phyloP scores from a whole-genome alignment of 2,113 vertebrate species.

The Poeciliopsis retropinna region DNA sequence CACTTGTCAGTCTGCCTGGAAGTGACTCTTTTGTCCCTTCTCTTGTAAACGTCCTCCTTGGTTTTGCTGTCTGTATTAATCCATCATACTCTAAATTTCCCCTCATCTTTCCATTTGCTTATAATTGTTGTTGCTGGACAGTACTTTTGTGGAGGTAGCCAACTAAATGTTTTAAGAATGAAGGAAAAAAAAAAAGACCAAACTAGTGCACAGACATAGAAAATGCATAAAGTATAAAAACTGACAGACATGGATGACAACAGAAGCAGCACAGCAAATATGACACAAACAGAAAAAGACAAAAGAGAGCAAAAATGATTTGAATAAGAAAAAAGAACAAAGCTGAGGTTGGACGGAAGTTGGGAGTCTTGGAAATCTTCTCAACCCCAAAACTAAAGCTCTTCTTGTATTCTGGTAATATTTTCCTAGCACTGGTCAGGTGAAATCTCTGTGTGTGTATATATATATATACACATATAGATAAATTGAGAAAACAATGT shows the following conservation, averaged over 20 bases:
- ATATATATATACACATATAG: too few relatives aligned
- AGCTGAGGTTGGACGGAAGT: not conserved
- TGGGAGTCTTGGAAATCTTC: not conserved
- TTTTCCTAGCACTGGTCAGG: too few relatives aligned
- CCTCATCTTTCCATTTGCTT: not conserved
- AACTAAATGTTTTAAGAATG: not conserved
- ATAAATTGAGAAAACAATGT: too few relatives aligned
- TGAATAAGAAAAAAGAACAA: not conserved
- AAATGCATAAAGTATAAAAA: not conserved
- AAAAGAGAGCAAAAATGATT: not conserved
- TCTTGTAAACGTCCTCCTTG: not conserved
- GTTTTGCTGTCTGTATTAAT: not conserved
- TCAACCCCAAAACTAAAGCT: too few relatives aligned
- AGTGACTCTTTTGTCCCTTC: not conserved
- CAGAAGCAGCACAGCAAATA: not conserved
- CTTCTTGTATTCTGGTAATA: too few relatives aligned
- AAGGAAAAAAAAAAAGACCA: not conserved
- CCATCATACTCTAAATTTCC: not conserved
- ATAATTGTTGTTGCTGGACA: not conserved
- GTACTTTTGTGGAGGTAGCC: not conserved
- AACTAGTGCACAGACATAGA: not conserved
- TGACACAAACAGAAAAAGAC: not conserved
- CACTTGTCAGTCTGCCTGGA: not conserved
- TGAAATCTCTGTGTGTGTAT: too few relatives aligned
- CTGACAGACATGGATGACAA: not conserved